A percentile compares a stretch with the other conserved stretches of the same genome.
Evolutionary conservation across 2,797 vertebrate species (phyloP).

Genomic region (Vireo griseus): DNA sequence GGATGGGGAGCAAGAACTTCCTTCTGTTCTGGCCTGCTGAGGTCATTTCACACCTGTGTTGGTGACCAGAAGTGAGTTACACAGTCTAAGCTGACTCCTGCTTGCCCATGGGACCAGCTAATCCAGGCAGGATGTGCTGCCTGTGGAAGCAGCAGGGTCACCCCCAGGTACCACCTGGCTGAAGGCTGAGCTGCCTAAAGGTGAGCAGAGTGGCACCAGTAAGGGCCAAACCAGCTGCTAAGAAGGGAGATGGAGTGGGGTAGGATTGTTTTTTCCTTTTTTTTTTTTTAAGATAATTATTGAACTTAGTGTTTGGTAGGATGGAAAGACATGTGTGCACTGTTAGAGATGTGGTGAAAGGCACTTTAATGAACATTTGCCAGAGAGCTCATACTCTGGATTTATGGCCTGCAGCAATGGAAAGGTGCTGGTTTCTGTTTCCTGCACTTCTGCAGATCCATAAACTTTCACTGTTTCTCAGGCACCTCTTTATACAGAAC

Average conservation of each 20-base stretch:
- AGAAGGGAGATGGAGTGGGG: neutral
- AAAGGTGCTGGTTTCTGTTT: neutral
- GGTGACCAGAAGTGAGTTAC: neutral
- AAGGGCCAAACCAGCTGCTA: neutral
- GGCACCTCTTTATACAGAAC: neutral
- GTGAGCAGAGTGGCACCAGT: neutral
- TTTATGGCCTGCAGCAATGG: neutral
- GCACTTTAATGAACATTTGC: neutral
- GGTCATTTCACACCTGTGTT: neutral
- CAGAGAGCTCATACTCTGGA: neutral
- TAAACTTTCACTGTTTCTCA: neutral
- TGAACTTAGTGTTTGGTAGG: neutral
- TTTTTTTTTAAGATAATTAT: neutral
- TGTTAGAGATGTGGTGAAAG: neutral
- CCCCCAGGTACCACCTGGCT: neutral
- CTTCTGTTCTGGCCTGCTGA: neutral
- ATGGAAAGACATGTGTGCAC: neutral
- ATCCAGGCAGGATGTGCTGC: neutral
- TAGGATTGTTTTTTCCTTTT: neutral
- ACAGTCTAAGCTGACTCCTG: neutral
- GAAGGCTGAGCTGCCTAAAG: neutral
- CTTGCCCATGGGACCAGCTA: neutral
- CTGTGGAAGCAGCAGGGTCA: neutral
- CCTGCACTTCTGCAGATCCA: neutral
- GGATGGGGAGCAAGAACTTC: neutral